Evolutionary conservation across 2,113 vertebrate genomes (phyloP), one percentile per base, ranked within the genome.

Genomic region (Arvicanthis niloticus): DNA sequence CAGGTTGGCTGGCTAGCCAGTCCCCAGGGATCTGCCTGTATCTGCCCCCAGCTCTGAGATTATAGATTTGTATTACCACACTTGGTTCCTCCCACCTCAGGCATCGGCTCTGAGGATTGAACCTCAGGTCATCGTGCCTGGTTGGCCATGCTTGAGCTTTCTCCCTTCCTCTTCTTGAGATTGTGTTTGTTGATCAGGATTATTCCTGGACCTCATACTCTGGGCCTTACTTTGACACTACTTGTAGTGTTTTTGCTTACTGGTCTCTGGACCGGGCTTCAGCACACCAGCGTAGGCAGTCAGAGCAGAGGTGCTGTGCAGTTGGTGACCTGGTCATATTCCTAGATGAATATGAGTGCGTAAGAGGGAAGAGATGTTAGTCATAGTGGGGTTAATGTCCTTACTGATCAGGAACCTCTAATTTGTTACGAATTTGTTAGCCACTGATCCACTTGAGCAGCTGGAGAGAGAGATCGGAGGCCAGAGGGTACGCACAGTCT

Each of bases 381-480:
- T 53, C 9, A 1, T 56, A 42, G n/a, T 89, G 94, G 62, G 7
- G n/a, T 76, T 80, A n/a, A 85, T 53, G 29, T 78, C 48, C 29
- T 75, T 31, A 7, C 40, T 81, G 22, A 60, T 45, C 56, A 88
- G 80, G 48, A 80, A 45, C 19, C 11, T 93, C 76, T 82, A 16
- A 0, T 86, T 87, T 88, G 81, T 91, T 95, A 88, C 76, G 78
- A 16, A 0, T 89, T 87, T 88, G 81, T 91, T 95, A 88, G 62
- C 68, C 42, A 31, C 34, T 53, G 6, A 68, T 90, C 48, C 24
- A 22, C 70, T 80, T 96, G 29, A 56, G 51, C 37, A 82, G 21
- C 53, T 94, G 31, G 6, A 92, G 93, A 89, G 82, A 95, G 86
- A 89, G 62, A 81, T 72, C 17, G 29, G 34, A 92, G 72, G 19